Evolutionary conservation across 2,113 vertebrate species (phyloP), one percentile per base, ranked within the genome.

Genomic region (Labrus mixtus): DNA sequence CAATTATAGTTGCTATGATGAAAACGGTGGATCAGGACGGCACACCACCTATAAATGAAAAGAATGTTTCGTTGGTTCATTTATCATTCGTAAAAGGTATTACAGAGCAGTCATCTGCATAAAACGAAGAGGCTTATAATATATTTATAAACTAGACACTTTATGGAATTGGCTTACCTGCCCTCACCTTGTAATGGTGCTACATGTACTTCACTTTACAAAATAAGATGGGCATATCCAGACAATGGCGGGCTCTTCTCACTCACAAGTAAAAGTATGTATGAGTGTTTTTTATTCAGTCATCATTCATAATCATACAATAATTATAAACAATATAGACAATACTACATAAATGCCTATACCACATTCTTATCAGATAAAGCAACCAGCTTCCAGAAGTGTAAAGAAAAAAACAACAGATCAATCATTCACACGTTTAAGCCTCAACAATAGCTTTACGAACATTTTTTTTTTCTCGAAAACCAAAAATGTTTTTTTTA

Each of bases 1-100:
- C 75, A 89, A 89, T 84, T 79, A 87, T 85, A 77, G 75, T 73
- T 78, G 48, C 50, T 39, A 62, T 90, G 83, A 93, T 88, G 87
- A 87, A 88, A 78, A 90, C 55, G 77, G 60, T 65, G 70, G 72
- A 45, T 67, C 36, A 61, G 39, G 79, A 50, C 22, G 33, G 25
- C 79, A 79, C 33, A 10, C 22, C 62, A 77, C 55, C 62, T 53
- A 67, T 84, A 78, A 83, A 84, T 67, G 56, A 87, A 90, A 90
- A 87, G 51, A 65, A 78, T 77, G 70, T 87, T 90, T 70, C 78
- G 75, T 81, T 84, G 84, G 78, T 84, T 91, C 61, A 92, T 91
- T 91, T 68, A 87, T 93, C 83, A 85, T 86, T 82, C 46, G 66
- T 65, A 53, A 68, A 77, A 53, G 68, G 81, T 77, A 86, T 81